phyloP scores from a whole-genome alignment of 2,888 invertebrate species.

The Ectobius pallidus region DNA sequence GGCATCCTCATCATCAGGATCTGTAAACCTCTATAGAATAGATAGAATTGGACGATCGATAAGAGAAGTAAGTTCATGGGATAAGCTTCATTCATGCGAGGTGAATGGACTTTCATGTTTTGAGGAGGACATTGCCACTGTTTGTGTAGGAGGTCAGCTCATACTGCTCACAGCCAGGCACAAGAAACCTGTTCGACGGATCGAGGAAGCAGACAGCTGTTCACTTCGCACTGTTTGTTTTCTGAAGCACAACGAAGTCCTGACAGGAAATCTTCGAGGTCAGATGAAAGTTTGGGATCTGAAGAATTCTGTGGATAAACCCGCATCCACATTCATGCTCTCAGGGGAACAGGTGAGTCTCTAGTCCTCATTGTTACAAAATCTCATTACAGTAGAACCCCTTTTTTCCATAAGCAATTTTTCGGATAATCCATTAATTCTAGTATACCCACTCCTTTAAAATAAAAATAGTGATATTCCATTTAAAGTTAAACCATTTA shows the following conservation, averaged over 20 bases:
- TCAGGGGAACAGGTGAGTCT: conserved; percentile 62
- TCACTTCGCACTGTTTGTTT: conserved; percentile 78
- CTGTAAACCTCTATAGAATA: conserved; percentile 69
- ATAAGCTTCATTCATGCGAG: conserved; percentile 71
- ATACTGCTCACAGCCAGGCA: conserved; percentile 62
- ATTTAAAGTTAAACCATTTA: too few species aligned
- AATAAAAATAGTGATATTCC: too few species aligned
- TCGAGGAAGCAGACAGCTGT: conserved; percentile 81
- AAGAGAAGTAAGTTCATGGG: conserved; percentile 66
- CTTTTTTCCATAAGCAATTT: not conserved
- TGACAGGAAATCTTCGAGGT: conserved; percentile 86
- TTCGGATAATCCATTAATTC: too few species aligned
- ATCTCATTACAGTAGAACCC: too few species aligned
- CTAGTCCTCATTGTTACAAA: too few species aligned
- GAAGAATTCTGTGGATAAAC: conserved; percentile 65
- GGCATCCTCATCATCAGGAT: conserved; percentile 65
- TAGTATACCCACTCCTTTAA: too few species aligned
- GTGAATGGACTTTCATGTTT: conserved; percentile 79
- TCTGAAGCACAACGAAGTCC: conserved; percentile 73
- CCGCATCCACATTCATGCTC: conserved; percentile 73
- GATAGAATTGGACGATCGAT: conserved; percentile 61
- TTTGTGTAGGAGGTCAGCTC: conserved; percentile 84
- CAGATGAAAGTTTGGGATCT: conserved; percentile 91
- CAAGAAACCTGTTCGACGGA: conserved; percentile 57
- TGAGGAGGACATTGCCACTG: conserved; percentile 78